Percentiles rank a stretch among this genome's conserved stretches.
phyloP scores from a whole-genome alignment of 2,797 vertebrate genomes.

The Tangara arthus region DNA sequence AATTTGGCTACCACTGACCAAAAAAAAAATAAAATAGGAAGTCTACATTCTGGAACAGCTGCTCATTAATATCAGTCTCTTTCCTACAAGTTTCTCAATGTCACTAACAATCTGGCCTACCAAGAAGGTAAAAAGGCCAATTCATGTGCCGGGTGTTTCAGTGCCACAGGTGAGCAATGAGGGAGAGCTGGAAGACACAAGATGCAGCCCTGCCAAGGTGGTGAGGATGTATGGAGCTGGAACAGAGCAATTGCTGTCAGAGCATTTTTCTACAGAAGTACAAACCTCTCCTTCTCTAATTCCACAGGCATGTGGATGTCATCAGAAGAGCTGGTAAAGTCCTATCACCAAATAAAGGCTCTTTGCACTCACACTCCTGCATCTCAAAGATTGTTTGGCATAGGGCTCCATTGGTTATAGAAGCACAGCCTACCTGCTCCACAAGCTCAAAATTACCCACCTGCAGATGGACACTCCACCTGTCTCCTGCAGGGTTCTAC shows the following conservation, averaged over 20 bases:
- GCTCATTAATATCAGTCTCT: not conserved
- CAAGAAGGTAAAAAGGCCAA: rapidly evolving
- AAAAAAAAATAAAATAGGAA: not conserved
- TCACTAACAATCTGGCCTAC: not conserved
- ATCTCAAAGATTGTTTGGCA: not conserved
- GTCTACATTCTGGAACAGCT: not conserved
- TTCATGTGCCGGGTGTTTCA: not conserved
- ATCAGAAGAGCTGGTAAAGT: not conserved
- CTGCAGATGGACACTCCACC: not conserved
- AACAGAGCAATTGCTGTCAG: not conserved
- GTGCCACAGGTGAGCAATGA: not conserved
- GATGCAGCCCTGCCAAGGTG: rapidly evolving
- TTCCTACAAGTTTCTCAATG: not conserved
- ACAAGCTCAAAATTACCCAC: not conserved
- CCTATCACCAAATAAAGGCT: not conserved
- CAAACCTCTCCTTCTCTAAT: not conserved
- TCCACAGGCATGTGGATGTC: rapidly evolving
- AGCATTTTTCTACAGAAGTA: not conserved
- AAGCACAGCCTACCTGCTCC: not conserved
- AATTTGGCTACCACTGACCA: not conserved
- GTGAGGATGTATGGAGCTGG: not conserved
- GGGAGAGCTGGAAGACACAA: not conserved
- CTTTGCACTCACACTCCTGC: not conserved
- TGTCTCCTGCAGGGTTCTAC: not conserved
- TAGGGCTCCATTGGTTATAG: not conserved